Conservation (phyloP, 2,888 invertebrate species). For the Rhingia campestris region DNA sequence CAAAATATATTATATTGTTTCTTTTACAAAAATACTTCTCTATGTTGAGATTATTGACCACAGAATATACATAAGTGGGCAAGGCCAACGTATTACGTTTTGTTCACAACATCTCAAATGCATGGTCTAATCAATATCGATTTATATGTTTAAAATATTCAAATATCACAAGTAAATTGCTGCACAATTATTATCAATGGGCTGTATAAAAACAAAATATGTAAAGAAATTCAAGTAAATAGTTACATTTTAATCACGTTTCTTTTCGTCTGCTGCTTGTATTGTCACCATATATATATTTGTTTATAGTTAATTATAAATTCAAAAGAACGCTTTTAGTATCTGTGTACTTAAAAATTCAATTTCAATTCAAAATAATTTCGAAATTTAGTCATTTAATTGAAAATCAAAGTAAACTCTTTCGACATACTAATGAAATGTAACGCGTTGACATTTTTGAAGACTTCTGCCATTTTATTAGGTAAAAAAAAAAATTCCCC, state of each 20-base stretch:
- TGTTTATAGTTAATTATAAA: conserved; percentile 4
- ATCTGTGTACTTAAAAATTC: not conserved
- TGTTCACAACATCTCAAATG: too few relatives aligned
- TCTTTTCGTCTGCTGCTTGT: conserved; percentile 13
- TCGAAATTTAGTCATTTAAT: conserved; percentile 20
- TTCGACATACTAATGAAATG: conserved; percentile 31
- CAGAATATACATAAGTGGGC: too few relatives aligned
- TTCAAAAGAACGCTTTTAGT: conserved; percentile 3
- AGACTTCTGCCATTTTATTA: conserved; percentile 68
- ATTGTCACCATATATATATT: conserved; percentile 19
- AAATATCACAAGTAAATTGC: not conserved
- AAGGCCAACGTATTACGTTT: too few relatives aligned
- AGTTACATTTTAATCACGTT: conserved; percentile 41
- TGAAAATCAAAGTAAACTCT: conserved; percentile 29
- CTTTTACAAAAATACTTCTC: too few relatives aligned
- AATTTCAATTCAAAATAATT: conserved; percentile 38
- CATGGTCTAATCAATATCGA: not conserved
- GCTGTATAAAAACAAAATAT: conserved; percentile 17
- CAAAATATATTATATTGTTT: too few relatives aligned
- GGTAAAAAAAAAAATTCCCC: conserved; percentile 34
- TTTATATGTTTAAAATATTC: not conserved
- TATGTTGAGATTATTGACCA: too few relatives aligned
- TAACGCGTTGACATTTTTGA: conserved; percentile 69
- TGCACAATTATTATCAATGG: conserved; percentile 1
- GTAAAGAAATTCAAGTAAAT: conserved; percentile 22